Evolutionary conservation across 92 coral and sea anemone species (phyloP), one percentile per base, ranked within the genome.

Genomic region (Epizoanthus ramosus): DNA sequence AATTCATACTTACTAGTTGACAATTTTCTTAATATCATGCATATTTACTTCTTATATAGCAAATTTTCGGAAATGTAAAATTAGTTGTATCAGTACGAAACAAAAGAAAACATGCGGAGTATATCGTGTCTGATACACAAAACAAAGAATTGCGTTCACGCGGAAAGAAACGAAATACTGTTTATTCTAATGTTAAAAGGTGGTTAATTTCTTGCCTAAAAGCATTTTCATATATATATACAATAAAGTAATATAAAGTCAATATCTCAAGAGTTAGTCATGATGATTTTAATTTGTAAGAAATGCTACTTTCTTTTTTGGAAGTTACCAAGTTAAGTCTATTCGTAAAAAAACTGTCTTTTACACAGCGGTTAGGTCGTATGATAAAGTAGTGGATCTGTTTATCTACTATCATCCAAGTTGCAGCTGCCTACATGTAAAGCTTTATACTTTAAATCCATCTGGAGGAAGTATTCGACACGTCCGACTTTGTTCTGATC

Each of bases 51-150:
- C 45, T 31, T 63, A 6, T 14, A 47, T 47, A 47, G 54, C 54
- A 47, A 8, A 8, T 66, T 66, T 66, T 66, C 39, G 47, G 37
- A 66, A 66, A 25, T 35, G 45, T 66, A 14, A 19, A 66, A 33
- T 66, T 66, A 66, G 28, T 66, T 66, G 47, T 66, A 31, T 66
- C 47, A 66, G 37, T 28, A 66, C 25, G 47, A 66, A 66, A 66
- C 71, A 66, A 66, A 31, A 31, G 71, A 10, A 64, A 31, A 66
- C n/a, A 66, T 31, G 47, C 71, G 1, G 16, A 64, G 13, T 64
- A 5, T 12, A 25, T 6, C 69, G 47, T 15, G 14, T 8, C 70
- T 5, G 70, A 24, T 6, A 0, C 25, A 7, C 5, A 4, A 24
- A 18, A 64, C 37, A 64, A 64, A 24, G 31, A 6, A 10, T 12